Evolutionary conservation across 2,797 vertebrate genomes (phyloP).

Genomic region (Parotocinclus haroldoi): DNA sequence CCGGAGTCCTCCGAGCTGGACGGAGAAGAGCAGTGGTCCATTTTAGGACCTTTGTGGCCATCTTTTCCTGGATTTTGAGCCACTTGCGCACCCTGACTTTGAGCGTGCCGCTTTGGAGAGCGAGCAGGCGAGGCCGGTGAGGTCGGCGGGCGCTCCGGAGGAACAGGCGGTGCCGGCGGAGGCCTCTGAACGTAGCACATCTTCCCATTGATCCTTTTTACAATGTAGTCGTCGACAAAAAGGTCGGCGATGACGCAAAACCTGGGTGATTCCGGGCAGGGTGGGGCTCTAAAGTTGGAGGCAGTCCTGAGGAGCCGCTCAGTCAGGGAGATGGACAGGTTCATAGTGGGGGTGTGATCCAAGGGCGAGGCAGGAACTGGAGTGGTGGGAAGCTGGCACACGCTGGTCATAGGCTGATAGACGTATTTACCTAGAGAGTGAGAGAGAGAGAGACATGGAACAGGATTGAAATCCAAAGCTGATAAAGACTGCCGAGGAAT

Average conservation of each 20-base stretch:
- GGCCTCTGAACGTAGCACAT: slow-evolving; percentile 85
- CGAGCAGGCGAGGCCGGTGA: background rate
- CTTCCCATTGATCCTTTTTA: slow-evolving; percentile 85
- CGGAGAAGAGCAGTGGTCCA: slow-evolving; percentile 81
- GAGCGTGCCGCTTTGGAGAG: background rate
- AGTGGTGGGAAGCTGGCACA: slow-evolving; percentile 83
- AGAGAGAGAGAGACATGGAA: slow-evolving; percentile 29
- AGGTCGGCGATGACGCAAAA: slow-evolving; percentile 83
- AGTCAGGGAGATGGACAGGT: slow-evolving; percentile 77
- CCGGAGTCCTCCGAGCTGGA: slow-evolving; percentile 87
- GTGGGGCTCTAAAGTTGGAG: slow-evolving; percentile 75
- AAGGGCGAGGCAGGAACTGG: slow-evolving; percentile 72
- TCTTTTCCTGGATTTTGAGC: slow-evolving; percentile 53
- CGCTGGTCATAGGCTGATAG: slow-evolving; percentile 87
- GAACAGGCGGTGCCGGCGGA: slow-evolving; percentile 6
- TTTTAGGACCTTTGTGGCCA: slow-evolving; percentile 65
- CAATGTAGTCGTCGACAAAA: slow-evolving; percentile 84
- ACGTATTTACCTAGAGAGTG: slow-evolving; percentile 79
- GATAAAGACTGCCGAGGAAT: no score
- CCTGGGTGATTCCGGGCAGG: slow-evolving; percentile 74
- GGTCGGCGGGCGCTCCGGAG: slow-evolving; percentile 2
- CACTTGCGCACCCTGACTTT: slow-evolving; percentile 26
- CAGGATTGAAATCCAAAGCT: background rate
- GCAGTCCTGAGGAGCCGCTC: slow-evolving; percentile 82
- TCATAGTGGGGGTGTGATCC: slow-evolving; percentile 72